phyloP scores from a whole-genome alignment of 2,797 vertebrate genomes.

The Leuciscus waleckii region DNA sequence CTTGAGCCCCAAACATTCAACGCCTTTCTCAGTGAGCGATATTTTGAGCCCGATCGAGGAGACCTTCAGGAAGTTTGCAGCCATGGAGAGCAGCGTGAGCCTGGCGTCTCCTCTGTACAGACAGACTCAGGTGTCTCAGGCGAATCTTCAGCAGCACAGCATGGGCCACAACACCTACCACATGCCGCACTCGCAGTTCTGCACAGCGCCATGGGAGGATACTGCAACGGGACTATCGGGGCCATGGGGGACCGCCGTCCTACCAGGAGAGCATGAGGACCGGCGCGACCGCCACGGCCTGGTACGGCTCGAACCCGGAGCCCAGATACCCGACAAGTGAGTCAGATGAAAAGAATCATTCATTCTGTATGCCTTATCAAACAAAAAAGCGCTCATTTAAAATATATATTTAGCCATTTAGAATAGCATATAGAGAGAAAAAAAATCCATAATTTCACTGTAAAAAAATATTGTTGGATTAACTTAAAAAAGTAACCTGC shows the following conservation, averaged over 20 bases:
- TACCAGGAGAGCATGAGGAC: slow-evolving; percentile 87
- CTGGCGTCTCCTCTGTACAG: slow-evolving; percentile 82
- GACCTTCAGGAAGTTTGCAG: slow-evolving; percentile 89
- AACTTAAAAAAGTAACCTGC: too few species aligned
- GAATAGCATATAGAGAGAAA: neutral
- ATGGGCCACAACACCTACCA: slow-evolving; percentile 77
- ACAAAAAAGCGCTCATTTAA: neutral
- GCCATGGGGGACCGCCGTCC: slow-evolving; percentile 84
- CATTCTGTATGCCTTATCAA: too few species aligned
- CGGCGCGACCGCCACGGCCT: slow-evolving; percentile 83
- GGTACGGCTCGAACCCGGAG: slow-evolving; percentile 88
- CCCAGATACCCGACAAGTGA: slow-evolving; percentile 92
- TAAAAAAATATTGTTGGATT: too few species aligned
- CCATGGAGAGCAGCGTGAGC: slow-evolving; percentile 81
- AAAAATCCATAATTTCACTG: neutral
- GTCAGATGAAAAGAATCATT: slow-evolving; percentile 58
- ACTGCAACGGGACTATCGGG: slow-evolving; percentile 88
- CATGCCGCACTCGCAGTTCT: slow-evolving; percentile 86
- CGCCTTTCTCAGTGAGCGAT: slow-evolving; percentile 93
- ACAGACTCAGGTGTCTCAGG: slow-evolving; percentile 74
- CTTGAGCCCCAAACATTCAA: slow-evolving; percentile 95
- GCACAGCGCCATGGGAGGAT: slow-evolving; percentile 84
- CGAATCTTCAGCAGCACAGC: slow-evolving; percentile 77
- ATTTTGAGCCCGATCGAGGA: slow-evolving; percentile 96
- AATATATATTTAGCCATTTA: too few species aligned